Evolutionary conservation across 1,140 invertebrate genomes (phyloP).

Genomic region (Mizuhopecten yessoensis): DNA sequence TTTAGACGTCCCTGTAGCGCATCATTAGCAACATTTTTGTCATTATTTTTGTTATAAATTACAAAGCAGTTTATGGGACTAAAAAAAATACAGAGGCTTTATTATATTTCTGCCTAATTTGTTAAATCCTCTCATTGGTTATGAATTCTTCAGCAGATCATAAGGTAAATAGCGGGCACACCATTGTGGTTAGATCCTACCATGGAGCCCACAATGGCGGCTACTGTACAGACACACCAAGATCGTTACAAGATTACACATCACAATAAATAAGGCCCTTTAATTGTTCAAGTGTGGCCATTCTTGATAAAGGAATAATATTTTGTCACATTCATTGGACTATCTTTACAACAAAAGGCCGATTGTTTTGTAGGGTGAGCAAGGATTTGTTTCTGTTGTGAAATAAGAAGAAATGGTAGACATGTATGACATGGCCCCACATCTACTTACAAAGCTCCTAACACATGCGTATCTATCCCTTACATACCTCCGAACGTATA

Average conservation of each 20-base stretch:
- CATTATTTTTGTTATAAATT: slow-evolving; percentile 27
- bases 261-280: slow-evolving; percentile 5
- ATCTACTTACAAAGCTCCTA: background rate
- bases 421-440: background rate
- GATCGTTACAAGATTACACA: background rate
- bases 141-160: background rate
- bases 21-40: slow-evolving; percentile 5
- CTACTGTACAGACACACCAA: background rate
- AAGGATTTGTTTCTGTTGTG: slow-evolving; percentile 15
- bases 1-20: background rate
- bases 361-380: background rate
- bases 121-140: slow-evolving; percentile 31
- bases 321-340: slow-evolving; percentile 27
- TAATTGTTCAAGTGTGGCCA: slow-evolving; percentile 16
- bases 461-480: no score
- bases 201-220: background rate
- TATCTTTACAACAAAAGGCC: background rate
- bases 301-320: slow-evolving; percentile 28
- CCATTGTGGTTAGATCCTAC: slow-evolving; percentile 2
- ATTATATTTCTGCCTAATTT: slow-evolving; percentile 4
- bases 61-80: background rate
- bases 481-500: no score
- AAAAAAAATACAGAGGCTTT: background rate
- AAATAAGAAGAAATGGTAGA: background rate
- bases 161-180: background rate